Conservation (phyloP, 2,797 vertebrate genomes). For the Pseudochromis fuscus region DNA sequence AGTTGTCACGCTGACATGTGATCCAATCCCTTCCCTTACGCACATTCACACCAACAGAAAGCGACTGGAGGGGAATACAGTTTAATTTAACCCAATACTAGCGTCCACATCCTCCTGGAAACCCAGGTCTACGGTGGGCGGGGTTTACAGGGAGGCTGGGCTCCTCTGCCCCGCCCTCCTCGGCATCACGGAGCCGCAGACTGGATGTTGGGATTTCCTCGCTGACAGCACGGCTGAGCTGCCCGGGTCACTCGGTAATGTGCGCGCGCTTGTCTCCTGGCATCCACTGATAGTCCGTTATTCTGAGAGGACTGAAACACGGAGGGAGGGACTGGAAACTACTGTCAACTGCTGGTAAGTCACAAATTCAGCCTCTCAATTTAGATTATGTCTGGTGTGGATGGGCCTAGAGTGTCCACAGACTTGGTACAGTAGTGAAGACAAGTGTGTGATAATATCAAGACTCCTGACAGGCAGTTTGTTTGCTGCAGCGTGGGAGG, state of each 20-base stretch:
- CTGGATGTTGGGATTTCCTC: slow-evolving; percentile 4
- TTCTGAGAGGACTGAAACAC: not conserved
- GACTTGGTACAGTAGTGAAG: no score
- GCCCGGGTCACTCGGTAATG: not conserved
- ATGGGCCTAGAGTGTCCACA: no score
- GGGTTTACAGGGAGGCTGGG: not conserved
- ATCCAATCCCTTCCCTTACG: no score
- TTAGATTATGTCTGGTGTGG: not conserved
- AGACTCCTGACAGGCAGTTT: not conserved
- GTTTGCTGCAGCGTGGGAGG: slow-evolving; percentile 1
- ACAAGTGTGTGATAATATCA: no score
- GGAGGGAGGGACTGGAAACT: slow-evolving; percentile 24
- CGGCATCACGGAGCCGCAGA: not conserved
- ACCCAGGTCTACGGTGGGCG: slow-evolving; percentile 33
- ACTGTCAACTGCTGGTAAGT: slow-evolving; percentile 53
- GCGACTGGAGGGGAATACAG: no score
- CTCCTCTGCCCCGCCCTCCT: slow-evolving; percentile 26
- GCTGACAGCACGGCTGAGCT: not conserved
- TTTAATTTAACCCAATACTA: no score
- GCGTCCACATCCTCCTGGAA: not conserved
- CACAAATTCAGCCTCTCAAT: not conserved
- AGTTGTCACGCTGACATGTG: no score
- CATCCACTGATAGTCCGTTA: not conserved
- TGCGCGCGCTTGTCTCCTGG: not conserved
- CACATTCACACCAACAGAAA: no score